These are phyloP conservation scores for Galerucella pusilla DNA, from an alignment of 2,888 invertebrate genomes.

Conservation along the genomic window DNA sequence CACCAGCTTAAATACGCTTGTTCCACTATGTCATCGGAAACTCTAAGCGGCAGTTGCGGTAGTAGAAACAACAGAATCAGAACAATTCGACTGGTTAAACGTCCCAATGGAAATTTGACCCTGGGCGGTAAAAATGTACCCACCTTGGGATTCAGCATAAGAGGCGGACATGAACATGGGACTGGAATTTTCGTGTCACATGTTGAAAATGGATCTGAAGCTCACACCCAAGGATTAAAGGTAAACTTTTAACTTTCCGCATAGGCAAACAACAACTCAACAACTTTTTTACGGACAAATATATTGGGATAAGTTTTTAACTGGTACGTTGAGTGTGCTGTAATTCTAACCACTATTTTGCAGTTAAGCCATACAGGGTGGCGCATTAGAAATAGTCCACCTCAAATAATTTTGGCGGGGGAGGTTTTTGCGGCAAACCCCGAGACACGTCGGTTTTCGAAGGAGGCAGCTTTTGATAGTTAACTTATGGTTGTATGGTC, in stretches of 20 bases:
- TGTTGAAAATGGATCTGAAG: slow-evolving; percentile 88
- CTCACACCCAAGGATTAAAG: slow-evolving; percentile 86
- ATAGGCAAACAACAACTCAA: neutral
- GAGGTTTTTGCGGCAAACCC: too few relatives aligned
- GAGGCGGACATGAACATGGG: slow-evolving; percentile 90
- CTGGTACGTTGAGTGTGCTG: too few relatives aligned
- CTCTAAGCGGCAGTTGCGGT: slow-evolving; percentile 64
- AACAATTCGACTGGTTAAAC: slow-evolving; percentile 70
- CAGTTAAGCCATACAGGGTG: too few relatives aligned
- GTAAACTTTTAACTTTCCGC: slow-evolving; percentile 66
- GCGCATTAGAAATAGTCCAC: too few relatives aligned
- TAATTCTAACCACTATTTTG: too few relatives aligned
- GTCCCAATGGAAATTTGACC: slow-evolving; percentile 58
- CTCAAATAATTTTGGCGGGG: too few relatives aligned
- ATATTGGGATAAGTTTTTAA: too few relatives aligned
- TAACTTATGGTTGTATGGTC: too few relatives aligned
- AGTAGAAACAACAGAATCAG: slow-evolving; percentile 70
- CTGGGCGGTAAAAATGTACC: slow-evolving; percentile 70
- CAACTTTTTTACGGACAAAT: too few relatives aligned
- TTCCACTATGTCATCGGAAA: slow-evolving; percentile 62
- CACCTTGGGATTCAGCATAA: slow-evolving; percentile 83
- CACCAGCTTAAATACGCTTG: slow-evolving; percentile 58
- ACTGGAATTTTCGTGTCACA: slow-evolving; percentile 93
- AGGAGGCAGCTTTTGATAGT: too few relatives aligned
- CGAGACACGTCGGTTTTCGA: too few relatives aligned